Conservation (phyloP, 2,113 vertebrate species). For the Brienomyrus brachyistius region DNA sequence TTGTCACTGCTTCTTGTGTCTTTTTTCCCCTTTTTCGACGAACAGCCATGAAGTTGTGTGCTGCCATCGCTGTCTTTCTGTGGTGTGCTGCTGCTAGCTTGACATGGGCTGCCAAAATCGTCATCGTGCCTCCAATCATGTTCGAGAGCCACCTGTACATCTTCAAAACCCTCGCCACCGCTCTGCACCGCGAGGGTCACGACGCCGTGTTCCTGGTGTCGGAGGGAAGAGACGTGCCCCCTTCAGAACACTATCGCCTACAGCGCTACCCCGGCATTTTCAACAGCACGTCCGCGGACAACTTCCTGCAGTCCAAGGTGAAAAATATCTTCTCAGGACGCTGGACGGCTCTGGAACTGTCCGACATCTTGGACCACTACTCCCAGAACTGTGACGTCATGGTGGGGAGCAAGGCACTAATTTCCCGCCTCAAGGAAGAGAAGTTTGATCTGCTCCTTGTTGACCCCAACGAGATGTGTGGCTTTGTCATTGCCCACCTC, state of each 20-base stretch:
- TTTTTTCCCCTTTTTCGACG: constrained; percentile 35
- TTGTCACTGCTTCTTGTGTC: background rate
- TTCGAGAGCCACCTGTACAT: constrained; percentile 99
- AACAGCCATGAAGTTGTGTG: constrained; percentile 75
- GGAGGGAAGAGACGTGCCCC: constrained; percentile 81
- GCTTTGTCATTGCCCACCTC: constrained; percentile 91
- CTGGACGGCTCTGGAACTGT: constrained; percentile 84
- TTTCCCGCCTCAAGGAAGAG: constrained; percentile 73
- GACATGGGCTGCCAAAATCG: constrained; percentile 82
- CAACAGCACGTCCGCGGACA: constrained; percentile 87
- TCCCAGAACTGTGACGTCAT: constrained; percentile 91
- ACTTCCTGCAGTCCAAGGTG: constrained; percentile 94
- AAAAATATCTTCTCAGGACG: constrained; percentile 92
- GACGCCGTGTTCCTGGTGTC: constrained; percentile 87
- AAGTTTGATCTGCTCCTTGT: constrained; percentile 90
- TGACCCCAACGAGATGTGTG: constrained; percentile 98
- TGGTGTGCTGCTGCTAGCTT: constrained; percentile 63
- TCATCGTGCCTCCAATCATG: constrained; percentile 97
- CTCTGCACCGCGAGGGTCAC: constrained; percentile 83
- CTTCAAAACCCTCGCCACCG: constrained; percentile 90
- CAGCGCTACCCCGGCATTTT: constrained; percentile 94
- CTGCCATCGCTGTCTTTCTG: constrained; percentile 60
- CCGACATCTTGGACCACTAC: constrained; percentile 95
- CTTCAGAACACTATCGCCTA: constrained; percentile 78
- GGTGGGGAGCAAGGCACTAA: constrained; percentile 75